phyloP scores from a whole-genome alignment of 2,797 vertebrate genomes.

The Rachycentron canadum region DNA sequence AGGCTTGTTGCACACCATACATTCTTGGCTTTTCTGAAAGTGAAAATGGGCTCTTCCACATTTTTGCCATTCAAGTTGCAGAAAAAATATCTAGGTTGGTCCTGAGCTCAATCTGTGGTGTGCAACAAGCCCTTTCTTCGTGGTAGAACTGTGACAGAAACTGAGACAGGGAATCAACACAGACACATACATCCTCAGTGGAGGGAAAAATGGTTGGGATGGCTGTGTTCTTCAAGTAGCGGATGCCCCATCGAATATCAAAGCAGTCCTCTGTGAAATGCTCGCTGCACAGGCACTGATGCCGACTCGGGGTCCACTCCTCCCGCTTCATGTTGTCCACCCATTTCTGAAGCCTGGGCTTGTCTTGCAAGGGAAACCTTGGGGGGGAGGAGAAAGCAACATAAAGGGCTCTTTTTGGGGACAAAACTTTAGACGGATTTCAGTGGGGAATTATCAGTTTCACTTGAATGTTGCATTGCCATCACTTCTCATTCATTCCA shows the following conservation, averaged over 20 bases:
- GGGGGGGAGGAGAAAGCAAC: slow-evolving; percentile 6
- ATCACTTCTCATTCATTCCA: not conserved
- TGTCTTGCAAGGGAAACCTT: slow-evolving; percentile 91
- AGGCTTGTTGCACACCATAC: not conserved
- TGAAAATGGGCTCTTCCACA: not conserved
- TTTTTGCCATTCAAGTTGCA: not conserved
- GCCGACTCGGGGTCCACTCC: slow-evolving; percentile 90
- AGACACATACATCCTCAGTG: slow-evolving; percentile 70
- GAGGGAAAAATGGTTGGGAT: slow-evolving; percentile 89
- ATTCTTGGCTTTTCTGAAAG: not conserved
- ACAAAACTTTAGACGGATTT: not conserved
- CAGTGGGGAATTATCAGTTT: not conserved
- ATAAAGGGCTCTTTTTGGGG: not conserved
- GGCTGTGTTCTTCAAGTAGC: slow-evolving; percentile 90
- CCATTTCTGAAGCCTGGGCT: slow-evolving; percentile 89
- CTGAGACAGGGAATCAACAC: not conserved
- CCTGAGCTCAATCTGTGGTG: not conserved
- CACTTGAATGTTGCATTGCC: not conserved
- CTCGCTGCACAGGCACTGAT: slow-evolving; percentile 92
- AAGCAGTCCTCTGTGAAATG: slow-evolving; percentile 92
- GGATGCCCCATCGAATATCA: slow-evolving; percentile 91
- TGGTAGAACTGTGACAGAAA: not conserved
- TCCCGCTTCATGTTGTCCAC: slow-evolving; percentile 90
- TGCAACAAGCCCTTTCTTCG: not conserved
- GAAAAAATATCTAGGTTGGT: not conserved